phyloP scores from a whole-genome alignment of 2,113 vertebrate genomes.

The Menura novaehollandiae region DNA sequence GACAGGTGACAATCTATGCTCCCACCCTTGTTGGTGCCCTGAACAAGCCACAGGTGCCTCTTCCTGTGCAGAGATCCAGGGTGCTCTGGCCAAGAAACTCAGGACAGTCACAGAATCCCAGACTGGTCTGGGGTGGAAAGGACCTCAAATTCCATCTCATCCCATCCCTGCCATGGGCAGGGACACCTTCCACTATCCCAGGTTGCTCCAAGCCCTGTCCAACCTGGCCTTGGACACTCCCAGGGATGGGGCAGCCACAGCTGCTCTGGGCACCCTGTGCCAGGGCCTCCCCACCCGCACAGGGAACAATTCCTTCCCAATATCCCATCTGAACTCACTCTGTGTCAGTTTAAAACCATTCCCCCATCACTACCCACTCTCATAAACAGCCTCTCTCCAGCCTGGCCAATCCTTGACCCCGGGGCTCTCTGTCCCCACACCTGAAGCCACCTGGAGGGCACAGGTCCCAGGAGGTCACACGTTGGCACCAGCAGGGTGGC shows the following conservation, averaged over 20 bases:
- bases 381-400: neutral
- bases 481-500: rapidly evolving
- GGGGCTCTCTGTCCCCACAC: neutral
- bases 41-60: neutral
- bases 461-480: neutral
- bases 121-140: neutral
- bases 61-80: neutral
- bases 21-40: neutral
- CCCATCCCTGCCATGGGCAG: neutral
- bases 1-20: rapidly evolving
- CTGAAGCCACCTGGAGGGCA: neutral
- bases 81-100: neutral
- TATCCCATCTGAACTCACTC: no score
- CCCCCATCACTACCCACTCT: neutral
- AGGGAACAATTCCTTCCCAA: neutral
- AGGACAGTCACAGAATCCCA: rapidly evolving
- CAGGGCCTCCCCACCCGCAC: neutral
- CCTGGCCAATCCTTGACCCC: neutral
- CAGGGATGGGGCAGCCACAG: neutral
- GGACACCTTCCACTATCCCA: neutral
- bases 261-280: neutral
- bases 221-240: neutral
- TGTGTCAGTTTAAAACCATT: neutral
- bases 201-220: neutral
- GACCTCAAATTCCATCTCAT: rapidly evolving